A percentile compares a stretch with the other conserved stretches of the same genome.
phyloP scores from a whole-genome alignment of 2,113 vertebrate species.

The Sphaerodactylus townsendi region DNA sequence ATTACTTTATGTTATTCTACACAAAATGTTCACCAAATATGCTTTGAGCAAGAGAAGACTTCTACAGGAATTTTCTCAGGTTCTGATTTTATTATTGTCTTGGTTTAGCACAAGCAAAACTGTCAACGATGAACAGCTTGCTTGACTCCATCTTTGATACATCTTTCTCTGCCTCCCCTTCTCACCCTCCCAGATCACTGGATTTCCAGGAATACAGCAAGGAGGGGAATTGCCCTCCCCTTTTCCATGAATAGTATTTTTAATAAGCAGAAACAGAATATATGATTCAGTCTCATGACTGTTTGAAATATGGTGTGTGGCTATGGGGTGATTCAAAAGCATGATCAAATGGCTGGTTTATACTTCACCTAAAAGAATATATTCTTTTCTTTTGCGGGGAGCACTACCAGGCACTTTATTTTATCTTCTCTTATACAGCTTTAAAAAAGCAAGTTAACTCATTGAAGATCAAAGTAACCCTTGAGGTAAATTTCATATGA shows the following conservation, averaged over 20 bases:
- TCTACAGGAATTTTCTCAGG: background rate
- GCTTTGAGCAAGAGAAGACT: background rate
- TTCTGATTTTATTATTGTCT: background rate
- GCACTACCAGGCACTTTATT: background rate
- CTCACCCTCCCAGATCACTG: too few relatives aligned
- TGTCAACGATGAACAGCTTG: too few relatives aligned
- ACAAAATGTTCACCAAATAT: background rate
- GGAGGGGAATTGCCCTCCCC: too few relatives aligned
- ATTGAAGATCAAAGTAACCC: background rate
- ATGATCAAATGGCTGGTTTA: too few relatives aligned
- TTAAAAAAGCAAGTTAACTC: background rate
- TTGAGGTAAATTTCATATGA: background rate
- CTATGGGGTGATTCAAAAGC: too few relatives aligned
- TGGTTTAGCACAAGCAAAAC: background rate
- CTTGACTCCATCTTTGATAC: too few relatives aligned
- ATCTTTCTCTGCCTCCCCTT: too few relatives aligned
- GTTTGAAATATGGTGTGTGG: too few relatives aligned
- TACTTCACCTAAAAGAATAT: background rate
- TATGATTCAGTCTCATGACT: too few relatives aligned
- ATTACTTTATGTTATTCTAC: accelerated
- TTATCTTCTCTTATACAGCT: background rate
- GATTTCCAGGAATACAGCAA: too few relatives aligned
- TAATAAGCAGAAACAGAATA: too few relatives aligned
- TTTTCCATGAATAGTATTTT: too few relatives aligned
- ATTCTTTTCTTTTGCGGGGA: background rate